phyloP scores from a whole-genome alignment of 2,888 invertebrate species.

The Polyommatus iphigenia region DNA sequence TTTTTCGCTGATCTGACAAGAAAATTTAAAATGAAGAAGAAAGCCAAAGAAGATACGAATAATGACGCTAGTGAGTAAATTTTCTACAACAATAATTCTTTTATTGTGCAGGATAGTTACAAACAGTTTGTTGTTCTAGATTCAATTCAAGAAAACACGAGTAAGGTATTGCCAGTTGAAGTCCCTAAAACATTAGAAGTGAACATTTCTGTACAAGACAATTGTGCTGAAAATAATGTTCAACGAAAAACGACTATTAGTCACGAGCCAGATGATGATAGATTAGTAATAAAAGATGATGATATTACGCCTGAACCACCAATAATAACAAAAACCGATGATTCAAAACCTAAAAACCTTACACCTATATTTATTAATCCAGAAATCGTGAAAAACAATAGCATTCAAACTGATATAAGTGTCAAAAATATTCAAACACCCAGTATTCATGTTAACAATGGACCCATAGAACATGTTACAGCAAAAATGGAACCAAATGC shows the following conservation, averaged over 20 bases:
- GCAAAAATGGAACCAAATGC: slow-evolving; percentile 48
- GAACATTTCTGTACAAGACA: not conserved
- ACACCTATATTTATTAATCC: not conserved
- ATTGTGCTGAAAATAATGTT: slow-evolving; percentile 41
- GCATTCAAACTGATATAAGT: not conserved
- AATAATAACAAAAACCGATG: not conserved
- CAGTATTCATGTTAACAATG: not conserved
- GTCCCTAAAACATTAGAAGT: slow-evolving; percentile 43
- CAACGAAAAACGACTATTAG: not conserved
- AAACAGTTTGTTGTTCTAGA: not conserved
- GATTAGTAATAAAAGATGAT: not conserved
- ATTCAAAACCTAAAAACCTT: not conserved
- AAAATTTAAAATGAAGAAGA: slow-evolving; percentile 60
- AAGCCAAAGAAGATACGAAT: slow-evolving; percentile 45
- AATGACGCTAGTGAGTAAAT: not conserved
- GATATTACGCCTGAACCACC: not conserved
- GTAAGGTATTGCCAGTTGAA: slow-evolving; percentile 63
- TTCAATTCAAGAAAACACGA: slow-evolving; percentile 54
- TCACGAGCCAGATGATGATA: not conserved
- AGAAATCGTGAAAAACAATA: not conserved
- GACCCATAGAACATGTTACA: slow-evolving; percentile 47
- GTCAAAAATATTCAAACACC: not conserved
- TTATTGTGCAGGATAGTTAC: no score
- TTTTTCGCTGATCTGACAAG: slow-evolving; percentile 65
- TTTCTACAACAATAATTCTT: not conserved